These are phyloP conservation scores for Heliocidaris tuberculata DNA, from an alignment of 35 echinoderm and acorn worm species.

Conservation along the genomic window DNA sequence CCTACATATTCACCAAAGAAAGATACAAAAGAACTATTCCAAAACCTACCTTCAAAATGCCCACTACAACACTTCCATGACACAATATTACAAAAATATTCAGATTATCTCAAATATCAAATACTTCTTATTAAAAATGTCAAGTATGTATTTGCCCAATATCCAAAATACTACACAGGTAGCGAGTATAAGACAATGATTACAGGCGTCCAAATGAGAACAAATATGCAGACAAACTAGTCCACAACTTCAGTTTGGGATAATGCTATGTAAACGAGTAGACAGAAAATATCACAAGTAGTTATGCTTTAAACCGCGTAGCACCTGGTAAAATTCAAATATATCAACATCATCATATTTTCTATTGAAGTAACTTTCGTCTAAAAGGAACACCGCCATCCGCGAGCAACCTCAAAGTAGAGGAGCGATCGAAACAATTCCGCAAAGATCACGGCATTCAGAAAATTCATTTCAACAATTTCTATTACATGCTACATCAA, in stretches of 20 bases:
- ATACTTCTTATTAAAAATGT: slow-evolving; percentile 12
- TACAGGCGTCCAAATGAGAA: background rate
- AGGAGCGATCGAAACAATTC: background rate
- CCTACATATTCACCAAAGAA: background rate
- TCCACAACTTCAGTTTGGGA: background rate
- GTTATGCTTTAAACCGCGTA: background rate
- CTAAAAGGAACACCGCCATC: background rate
- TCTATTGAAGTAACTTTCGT: background rate
- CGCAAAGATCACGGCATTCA: background rate
- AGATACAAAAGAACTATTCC: background rate
- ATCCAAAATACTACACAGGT: background rate
- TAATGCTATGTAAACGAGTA: background rate
- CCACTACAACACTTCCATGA: background rate
- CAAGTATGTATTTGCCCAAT: background rate
- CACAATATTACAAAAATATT: background rate
- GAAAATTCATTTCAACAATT: background rate
- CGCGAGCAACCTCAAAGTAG: background rate
- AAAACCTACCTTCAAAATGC: background rate
- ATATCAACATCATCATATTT: background rate
- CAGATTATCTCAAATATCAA: background rate
- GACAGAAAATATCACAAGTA: background rate
- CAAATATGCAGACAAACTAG: background rate
- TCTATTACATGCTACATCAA: background rate
- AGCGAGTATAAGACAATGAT: background rate
- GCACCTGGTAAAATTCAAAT: background rate